Evolutionary conservation across 2,888 invertebrate genomes (phyloP), one percentile per base, ranked within the genome.

Genomic region (Cheilosia scutellata): DNA sequence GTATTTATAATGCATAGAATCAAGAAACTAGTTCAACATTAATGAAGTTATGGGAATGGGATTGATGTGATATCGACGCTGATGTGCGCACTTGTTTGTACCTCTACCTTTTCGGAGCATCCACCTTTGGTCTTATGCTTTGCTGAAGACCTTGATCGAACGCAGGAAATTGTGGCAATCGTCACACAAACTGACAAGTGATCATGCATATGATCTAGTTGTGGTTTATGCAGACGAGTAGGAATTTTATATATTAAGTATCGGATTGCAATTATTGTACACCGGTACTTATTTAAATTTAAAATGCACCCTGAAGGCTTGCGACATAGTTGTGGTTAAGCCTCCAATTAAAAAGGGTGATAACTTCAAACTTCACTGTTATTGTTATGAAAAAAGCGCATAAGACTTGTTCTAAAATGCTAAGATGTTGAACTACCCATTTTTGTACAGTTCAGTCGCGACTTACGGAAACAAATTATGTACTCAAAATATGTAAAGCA

Each of bases 1-100:
- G 84, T 84, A 84, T 84, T 84, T 84, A 84, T 84, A 84, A 84
- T 60, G 51, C 70, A 62, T 37, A 31, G 29, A 49, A 47, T 11
- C 9, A 1, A 9, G n/a, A 49, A 51, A 49, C 55, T 57, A 65
- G 65, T 53, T 66, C 51, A 58, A 57, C 58, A 27, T 58, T n/a
- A 20, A 27, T 58, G 57, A n/a, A 16, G 44, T 63, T 47, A 20
- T 20, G 20, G 20, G 20, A 20, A 20, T 20, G 27, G 6, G 31
- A 58, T 40, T 47, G 79, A 74, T 74, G 58, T 44, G n/a, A 37
- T 27, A 44, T 58, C n/a, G 40, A n/a, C 37, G 68, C 31, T 0
- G 33, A 57, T 29, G 57, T 31, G 4, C 11, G 63, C 57, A 70
- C 78, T 47, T 60, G 13, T 42, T 62, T 27, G 37, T 47, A 27